Evolutionary conservation across 2,888 invertebrate species (phyloP), one percentile per base, ranked within the genome.

Genomic region (Euplexia lucipara): DNA sequence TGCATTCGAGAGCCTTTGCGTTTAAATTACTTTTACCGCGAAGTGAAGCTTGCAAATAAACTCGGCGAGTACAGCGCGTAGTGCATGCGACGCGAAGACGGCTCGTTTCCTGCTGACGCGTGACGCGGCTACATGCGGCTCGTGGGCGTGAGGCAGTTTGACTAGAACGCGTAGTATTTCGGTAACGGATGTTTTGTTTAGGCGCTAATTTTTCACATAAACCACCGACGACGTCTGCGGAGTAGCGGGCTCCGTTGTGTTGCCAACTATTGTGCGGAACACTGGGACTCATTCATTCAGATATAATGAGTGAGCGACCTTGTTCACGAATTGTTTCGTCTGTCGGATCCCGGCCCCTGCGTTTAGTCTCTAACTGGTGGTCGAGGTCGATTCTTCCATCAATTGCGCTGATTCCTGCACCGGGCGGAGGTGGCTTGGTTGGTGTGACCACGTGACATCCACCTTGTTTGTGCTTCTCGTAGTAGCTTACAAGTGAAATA

Each of bases 311-410:
- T 30, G 37, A 41, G 61, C 58, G 83, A 53, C 86, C 88, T 86
- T 82, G 87, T 61, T 78, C 78, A 68, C 76, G 77, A 83, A 81
- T 85, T 77, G 83, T 79, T 83, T 81, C 72, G 63, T 76, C 71
- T 79, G 73, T 69, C 54, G 62, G 69, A 81, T 18, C 56, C 51
- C 54, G 71, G 60, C 60, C 71, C 70, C 72, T 41, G 60, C 64
- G 75, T 42, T 65, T 44, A 39, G 67, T 51, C 35, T 44, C 39
- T 71, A 78, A 79, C 70, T 73, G 64, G 26, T 51, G 64, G 56
- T 61, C 73, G 79, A 81, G 82, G 76, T 42, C 68, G 65, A 49
- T 57, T 69, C 67, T 58, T 70, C 16, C 57, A 65, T 70, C 70
- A 79, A 81, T 71, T 76, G 69, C 37, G 60, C 53, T 57, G 58